Percentiles rank a stretch among this genome's conserved stretches.
These are phyloP conservation scores for Alloplasta piceator DNA, from an alignment of 2,888 invertebrate genomes.

Conservation along the genomic window DNA sequence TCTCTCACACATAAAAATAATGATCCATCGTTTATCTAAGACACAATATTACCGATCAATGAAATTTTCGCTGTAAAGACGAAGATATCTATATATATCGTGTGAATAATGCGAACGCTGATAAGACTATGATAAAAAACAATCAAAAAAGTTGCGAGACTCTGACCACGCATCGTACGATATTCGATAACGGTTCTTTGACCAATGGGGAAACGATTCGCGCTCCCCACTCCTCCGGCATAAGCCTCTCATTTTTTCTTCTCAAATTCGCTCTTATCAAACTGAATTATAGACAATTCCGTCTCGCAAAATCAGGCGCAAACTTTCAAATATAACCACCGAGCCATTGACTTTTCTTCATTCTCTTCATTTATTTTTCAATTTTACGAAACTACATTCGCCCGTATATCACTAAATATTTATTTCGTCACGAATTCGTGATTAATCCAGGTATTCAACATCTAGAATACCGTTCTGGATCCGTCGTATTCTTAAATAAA, in stretches of 20 bases:
- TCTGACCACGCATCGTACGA: conserved; percentile 67
- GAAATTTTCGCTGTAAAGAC: conserved; percentile 14
- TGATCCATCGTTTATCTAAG: conserved; percentile 10
- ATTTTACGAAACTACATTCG: too few relatives aligned
- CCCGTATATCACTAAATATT: too few relatives aligned
- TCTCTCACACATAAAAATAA: background rate
- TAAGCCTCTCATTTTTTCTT: conserved; percentile 12
- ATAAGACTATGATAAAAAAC: conserved; percentile 13
- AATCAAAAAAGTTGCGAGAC: conserved; percentile 34
- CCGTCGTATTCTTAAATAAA: conserved; percentile 14
- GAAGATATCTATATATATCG: conserved; percentile 10
- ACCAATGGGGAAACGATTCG: conserved; percentile 55
- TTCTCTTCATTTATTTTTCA: too few relatives aligned
- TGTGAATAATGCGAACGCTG: background rate
- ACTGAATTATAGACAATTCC: background rate
- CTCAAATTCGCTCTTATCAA: conserved; percentile 1
- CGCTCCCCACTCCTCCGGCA: background rate
- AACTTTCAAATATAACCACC: too few relatives aligned
- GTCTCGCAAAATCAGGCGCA: background rate
- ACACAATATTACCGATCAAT: conserved; percentile 30
- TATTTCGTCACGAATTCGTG: background rate
- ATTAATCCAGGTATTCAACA: background rate
- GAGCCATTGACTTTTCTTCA: too few relatives aligned
- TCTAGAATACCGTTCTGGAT: too few relatives aligned
- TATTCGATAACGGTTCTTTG: conserved; percentile 64